Evolutionary conservation across 2,888 invertebrate genomes (phyloP), one percentile per base, ranked within the genome.

Genomic region (Nymphalis urticae): DNA sequence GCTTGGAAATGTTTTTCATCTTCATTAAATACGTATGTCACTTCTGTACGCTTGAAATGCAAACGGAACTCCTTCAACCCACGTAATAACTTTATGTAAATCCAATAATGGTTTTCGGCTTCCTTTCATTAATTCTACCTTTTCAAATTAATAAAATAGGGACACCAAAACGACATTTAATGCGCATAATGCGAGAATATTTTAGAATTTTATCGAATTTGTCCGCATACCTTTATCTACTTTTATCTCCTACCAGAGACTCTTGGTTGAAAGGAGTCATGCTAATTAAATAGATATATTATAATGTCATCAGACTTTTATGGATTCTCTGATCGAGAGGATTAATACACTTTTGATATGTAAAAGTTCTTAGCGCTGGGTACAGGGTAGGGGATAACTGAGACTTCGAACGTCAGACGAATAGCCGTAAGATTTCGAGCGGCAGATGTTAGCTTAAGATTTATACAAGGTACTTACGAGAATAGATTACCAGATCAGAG

Each of bases 31-130:
- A 54, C 48, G 10, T 47, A 53, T 19, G 59, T 32, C 68, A 68
- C 42, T 24, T 21, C 32, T 48, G 42, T 59, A 68, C 54, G 42
- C 24, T 21, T 27, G 8, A 65, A 62, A 65, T 62, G 65, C 50
- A 62, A 64, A 62, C 53, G 47, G 56, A 61, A 62, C 48, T 65
- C 65, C 42, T 69, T 56, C 61, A 50, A 17, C 59, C 51, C 32
- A 60, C 42, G 61, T 67, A 48, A 71, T 62, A 71, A 63, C 67
- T 62, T 62, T 69, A 73, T 71, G 73, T 69, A 71, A 69, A 71
- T 71, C 24, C 71, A 66, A 65, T 69, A 71, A 69, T 64, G 64
- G 63, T 36, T 66, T 63, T 62, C 65, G 54, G 62, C 32, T 61
- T 66, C 60, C 36, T 69, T 63, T 65, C 63, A 72, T 71, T 73